phyloP scores from a whole-genome alignment of 2,113 vertebrate genomes.

The Gopherus evgoodei region DNA sequence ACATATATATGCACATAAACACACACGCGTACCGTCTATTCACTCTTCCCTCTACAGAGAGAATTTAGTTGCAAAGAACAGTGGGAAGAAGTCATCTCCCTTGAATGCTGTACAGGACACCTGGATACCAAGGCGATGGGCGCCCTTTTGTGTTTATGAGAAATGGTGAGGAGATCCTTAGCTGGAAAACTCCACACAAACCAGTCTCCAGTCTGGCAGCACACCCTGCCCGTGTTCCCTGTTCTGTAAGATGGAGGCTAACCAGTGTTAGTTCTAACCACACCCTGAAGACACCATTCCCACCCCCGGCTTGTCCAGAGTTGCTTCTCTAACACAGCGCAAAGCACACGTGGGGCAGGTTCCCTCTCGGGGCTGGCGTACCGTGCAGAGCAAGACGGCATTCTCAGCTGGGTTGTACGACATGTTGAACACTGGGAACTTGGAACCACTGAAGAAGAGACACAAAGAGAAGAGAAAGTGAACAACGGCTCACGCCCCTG shows the following conservation, averaged over 20 bases:
- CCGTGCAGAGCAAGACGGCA: slow-evolving; percentile 93
- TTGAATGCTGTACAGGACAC: not conserved
- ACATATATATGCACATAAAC: not conserved
- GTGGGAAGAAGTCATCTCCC: not conserved
- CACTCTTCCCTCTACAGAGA: not conserved
- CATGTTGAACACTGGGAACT: slow-evolving; percentile 98
- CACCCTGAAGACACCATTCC: not conserved
- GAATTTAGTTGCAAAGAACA: no score
- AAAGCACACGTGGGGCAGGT: not conserved
- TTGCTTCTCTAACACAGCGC: accelerated
- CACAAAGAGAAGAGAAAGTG: not conserved
- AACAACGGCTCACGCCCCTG: not conserved
- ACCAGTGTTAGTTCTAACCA: not conserved
- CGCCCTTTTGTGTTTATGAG: not conserved
- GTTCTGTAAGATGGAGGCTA: not conserved
- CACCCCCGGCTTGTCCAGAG: accelerated
- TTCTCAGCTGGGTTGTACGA: slow-evolving; percentile 98
- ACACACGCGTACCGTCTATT: not conserved
- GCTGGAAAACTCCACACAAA: not conserved
- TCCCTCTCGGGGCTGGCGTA: slow-evolving; percentile 65
- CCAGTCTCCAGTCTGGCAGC: not conserved
- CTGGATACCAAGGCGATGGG: not conserved
- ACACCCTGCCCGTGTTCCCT: not conserved
- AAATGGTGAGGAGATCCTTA: not conserved
- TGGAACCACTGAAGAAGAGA: slow-evolving; percentile 86